phyloP scores from a whole-genome alignment of 1,140 invertebrate genomes.

The Spodoptera litura region DNA sequence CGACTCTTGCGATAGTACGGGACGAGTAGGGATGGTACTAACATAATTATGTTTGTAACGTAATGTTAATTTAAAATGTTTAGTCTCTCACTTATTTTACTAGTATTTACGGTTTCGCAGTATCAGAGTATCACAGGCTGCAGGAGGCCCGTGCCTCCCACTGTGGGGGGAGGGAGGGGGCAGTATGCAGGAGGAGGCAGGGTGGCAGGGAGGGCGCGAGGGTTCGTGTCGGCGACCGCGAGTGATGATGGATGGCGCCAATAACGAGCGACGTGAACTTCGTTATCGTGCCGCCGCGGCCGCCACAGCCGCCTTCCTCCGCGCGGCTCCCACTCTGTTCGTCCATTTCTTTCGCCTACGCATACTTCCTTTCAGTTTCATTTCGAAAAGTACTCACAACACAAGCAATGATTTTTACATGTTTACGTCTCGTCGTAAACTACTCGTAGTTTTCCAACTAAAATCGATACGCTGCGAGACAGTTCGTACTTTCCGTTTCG shows the following conservation, averaged over 20 bases:
- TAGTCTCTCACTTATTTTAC: too few species aligned
- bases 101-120: too few species aligned
- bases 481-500: too few species aligned
- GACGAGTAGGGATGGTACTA: background rate
- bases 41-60: too few species aligned
- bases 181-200: background rate
- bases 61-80: too few species aligned
- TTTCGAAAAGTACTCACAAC: background rate
- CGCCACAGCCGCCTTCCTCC: too few species aligned
- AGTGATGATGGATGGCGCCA: slow-evolving; percentile 65
- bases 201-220: slow-evolving; percentile 16
- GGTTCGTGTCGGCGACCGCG: slow-evolving; percentile 49
- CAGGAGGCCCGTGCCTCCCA: too few species aligned
- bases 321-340: too few species aligned
- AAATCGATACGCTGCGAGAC: too few species aligned
- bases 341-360: background rate
- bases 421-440: background rate
- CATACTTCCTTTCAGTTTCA: background rate
- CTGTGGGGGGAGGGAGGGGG: too few species aligned
- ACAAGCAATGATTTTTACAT: background rate
- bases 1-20: background rate
- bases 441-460: too few species aligned
- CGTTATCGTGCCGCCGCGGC: slow-evolving; percentile 51
- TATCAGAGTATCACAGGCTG: too few species aligned
- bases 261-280: slow-evolving; percentile 60